A percentile compares a stretch with the other conserved stretches of the same genome.
Evolutionary conservation across 2,888 invertebrate species (phyloP).

Genomic region (Sesia apiformis): DNA sequence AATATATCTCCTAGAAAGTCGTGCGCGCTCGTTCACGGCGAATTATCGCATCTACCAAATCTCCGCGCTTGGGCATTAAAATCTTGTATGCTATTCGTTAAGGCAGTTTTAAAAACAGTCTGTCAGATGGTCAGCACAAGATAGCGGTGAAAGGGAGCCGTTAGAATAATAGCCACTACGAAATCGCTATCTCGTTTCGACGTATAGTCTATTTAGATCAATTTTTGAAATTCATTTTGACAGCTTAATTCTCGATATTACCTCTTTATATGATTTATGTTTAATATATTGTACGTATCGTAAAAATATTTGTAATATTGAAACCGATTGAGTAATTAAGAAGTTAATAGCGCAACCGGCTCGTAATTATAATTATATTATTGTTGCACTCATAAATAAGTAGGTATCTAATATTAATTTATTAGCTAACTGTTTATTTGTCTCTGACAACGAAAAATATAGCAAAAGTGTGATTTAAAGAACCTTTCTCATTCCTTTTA

Average conservation of each 20-base stretch:
- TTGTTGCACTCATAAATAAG: too few relatives aligned
- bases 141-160: conserved; percentile 72
- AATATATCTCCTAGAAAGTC: conserved; percentile 53
- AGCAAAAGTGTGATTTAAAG: too few relatives aligned
- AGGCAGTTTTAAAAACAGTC: conserved; percentile 62
- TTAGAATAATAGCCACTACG: conserved; percentile 62
- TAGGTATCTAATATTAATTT: too few relatives aligned
- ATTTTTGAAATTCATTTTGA: conserved; percentile 33
- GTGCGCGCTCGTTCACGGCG: conserved; percentile 59
- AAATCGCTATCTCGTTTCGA: conserved; percentile 45
- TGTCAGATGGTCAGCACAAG: conserved; percentile 61
- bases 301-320: background rate
- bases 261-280: conserved; percentile 31
- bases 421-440: too few relatives aligned
- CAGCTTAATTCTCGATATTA: conserved; percentile 30
- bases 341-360: too few relatives aligned
- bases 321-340: too few relatives aligned
- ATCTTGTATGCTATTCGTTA: conserved; percentile 67
- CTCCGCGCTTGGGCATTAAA: conserved; percentile 61
- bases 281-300: background rate
- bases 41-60: conserved; percentile 67
- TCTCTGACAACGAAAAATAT: too few relatives aligned
- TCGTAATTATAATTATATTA: too few relatives aligned
- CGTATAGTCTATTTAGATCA: conserved; percentile 26
- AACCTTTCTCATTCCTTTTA: too few relatives aligned